These are phyloP conservation scores for Caenorhabditis doughertyi DNA, from an alignment of 2,888 invertebrate species.

Conservation along the genomic window DNA sequence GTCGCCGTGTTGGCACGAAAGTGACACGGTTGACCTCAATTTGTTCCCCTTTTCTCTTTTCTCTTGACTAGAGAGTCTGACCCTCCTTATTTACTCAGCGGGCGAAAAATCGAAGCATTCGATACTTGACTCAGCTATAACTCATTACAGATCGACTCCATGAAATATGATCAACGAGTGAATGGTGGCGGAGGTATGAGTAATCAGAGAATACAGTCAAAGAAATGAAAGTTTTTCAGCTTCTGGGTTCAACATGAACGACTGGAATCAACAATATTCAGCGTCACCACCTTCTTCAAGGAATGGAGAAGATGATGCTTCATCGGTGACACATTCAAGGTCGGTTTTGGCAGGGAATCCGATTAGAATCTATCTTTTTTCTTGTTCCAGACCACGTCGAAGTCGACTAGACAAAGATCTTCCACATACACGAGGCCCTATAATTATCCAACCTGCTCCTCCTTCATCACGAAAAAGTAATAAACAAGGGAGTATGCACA, in stretches of 20 bases:
- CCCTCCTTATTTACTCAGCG: slow-evolving; percentile 46
- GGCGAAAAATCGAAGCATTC: slow-evolving; percentile 23
- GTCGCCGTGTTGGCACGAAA: slow-evolving; percentile 59
- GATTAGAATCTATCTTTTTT: background rate
- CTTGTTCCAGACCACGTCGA: slow-evolving; percentile 57
- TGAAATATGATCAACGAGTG: slow-evolving; percentile 62
- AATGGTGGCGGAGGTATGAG: slow-evolving; percentile 46
- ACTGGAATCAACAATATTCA: slow-evolving; percentile 48
- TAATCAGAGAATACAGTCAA: background rate
- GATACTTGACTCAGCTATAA: slow-evolving; percentile 31
- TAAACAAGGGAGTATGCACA: background rate
- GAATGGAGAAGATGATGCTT: slow-evolving; percentile 59
- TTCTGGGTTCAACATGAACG: slow-evolving; percentile 51
- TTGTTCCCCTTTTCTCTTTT: slow-evolving; percentile 17
- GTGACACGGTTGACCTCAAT: slow-evolving; percentile 64
- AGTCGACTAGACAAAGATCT: slow-evolving; percentile 61
- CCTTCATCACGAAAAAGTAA: slow-evolving; percentile 29
- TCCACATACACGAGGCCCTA: slow-evolving; percentile 30
- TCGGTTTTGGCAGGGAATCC: slow-evolving; percentile 1
- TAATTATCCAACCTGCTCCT: slow-evolving; percentile 36
- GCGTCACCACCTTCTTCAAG: slow-evolving; percentile 63
- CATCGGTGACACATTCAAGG: slow-evolving; percentile 56
- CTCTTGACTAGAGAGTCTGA: slow-evolving; percentile 16
- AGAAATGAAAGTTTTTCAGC: slow-evolving; percentile 19
- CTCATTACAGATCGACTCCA: slow-evolving; percentile 57